These are phyloP conservation scores for Ciconia maguari DNA, from an alignment of 2,113 vertebrate species.

Conservation along the genomic window DNA sequence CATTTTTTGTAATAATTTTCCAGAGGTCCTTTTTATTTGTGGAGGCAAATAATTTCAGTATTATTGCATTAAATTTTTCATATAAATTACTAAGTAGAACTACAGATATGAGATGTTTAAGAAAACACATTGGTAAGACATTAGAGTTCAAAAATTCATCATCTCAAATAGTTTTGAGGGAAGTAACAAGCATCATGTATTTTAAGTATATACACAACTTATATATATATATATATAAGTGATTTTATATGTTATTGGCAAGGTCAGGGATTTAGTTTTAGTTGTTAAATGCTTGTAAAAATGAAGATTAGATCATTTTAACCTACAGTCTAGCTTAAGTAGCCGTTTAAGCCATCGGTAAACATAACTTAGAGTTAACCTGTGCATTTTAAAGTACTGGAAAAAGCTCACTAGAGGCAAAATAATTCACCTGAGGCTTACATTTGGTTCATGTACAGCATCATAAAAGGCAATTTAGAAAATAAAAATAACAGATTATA, in stretches of 20 bases:
- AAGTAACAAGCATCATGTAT: background rate
- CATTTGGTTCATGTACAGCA: background rate
- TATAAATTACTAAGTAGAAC: background rate
- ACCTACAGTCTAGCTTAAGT: background rate
- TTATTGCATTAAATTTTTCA: background rate
- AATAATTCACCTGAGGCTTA: background rate
- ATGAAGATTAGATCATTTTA: background rate
- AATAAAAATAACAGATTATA: background rate
- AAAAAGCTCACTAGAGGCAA: background rate
- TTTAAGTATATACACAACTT: background rate
- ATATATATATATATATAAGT: background rate
- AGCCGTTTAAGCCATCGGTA: background rate
- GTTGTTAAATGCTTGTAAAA: background rate
- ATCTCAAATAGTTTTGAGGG: background rate
- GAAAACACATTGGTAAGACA: background rate
- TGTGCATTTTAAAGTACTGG: background rate
- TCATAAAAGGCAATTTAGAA: background rate
- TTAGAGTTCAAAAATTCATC: background rate
- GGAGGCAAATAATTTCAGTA: background rate
- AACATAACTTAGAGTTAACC: background rate
- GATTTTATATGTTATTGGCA: background rate
- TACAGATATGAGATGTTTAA: accelerated
- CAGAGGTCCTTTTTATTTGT: background rate
- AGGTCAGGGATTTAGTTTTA: background rate
- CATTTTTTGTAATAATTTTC: background rate